Conservation (phyloP, 2,113 vertebrate genomes). For the Petrocephalus microphthalmus region DNA sequence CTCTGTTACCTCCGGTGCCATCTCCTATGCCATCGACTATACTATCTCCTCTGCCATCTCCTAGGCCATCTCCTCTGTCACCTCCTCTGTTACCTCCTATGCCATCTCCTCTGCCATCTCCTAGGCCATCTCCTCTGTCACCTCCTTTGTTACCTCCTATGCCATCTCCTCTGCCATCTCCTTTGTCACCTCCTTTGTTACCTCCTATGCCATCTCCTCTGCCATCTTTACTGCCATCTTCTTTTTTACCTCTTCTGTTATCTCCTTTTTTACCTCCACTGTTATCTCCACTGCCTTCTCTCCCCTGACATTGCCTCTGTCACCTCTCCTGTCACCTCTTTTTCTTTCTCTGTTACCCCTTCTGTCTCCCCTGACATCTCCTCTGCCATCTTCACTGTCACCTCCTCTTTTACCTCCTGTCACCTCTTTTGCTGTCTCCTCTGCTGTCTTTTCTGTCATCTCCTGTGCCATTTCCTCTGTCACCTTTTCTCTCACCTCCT, state of each 20-base stretch:
- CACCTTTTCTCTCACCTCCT: background rate
- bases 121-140: background rate
- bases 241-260: background rate
- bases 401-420: too few relatives aligned
- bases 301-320: background rate
- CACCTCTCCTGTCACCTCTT: background rate
- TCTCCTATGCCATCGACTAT: background rate
- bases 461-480: too few relatives aligned
- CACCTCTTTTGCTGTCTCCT: too few relatives aligned
- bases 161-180: too few relatives aligned
- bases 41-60: too few relatives aligned
- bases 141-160: too few relatives aligned
- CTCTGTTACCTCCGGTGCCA: background rate
- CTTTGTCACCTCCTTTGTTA: background rate
- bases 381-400: too few relatives aligned
- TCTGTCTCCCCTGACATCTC: too few relatives aligned
- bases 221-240: background rate
- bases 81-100: background rate
- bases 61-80: background rate
- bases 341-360: background rate
- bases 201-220: too few relatives aligned
- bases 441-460: too few relatives aligned
- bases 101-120: too few relatives aligned
- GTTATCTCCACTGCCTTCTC: background rate
- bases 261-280: background rate